Percentiles rank a stretch among this genome's conserved stretches.
Evolutionary conservation across 53 echinoderm and acorn worm species (phyloP).

Genomic region (Holothuria scabra): DNA sequence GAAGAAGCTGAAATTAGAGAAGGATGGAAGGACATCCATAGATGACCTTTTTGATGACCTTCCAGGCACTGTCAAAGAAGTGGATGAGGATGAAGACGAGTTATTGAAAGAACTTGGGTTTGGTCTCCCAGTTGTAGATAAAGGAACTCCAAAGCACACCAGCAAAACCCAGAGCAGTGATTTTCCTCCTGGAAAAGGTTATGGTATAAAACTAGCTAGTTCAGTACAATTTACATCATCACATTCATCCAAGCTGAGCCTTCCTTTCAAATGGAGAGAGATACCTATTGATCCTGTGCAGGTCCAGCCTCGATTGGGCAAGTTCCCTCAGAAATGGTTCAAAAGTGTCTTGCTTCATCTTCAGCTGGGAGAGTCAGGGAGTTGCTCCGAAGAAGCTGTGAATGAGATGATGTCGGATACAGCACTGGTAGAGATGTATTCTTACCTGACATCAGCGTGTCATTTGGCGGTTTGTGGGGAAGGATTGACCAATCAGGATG

Average conservation of each 20-base stretch:
- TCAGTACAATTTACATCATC: slow-evolving; percentile 86
- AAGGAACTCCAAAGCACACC: slow-evolving; percentile 45
- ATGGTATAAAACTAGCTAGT: slow-evolving; percentile 65
- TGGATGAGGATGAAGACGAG: slow-evolving; percentile 79
- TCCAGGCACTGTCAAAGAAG: slow-evolving; percentile 27
- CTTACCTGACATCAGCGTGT: slow-evolving; percentile 85
- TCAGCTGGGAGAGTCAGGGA: slow-evolving; percentile 55
- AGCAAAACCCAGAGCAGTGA: slow-evolving; percentile 11
- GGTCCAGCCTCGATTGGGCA: slow-evolving; percentile 61
- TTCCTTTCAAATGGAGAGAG: slow-evolving; percentile 96
- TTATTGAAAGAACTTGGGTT: slow-evolving; percentile 82
- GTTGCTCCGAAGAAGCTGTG: slow-evolving; percentile 62
- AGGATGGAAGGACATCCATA: not conserved
- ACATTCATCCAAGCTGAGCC: slow-evolving; percentile 90
- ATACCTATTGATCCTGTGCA: slow-evolving; percentile 76
- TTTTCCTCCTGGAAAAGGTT: not conserved
- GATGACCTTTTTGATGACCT: slow-evolving; percentile 35
- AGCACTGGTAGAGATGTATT: slow-evolving; percentile 87
- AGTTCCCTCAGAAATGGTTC: slow-evolving; percentile 91
- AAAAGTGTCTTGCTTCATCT: slow-evolving; percentile 71
- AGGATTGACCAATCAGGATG: slow-evolving; percentile 61
- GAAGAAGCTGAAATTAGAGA: slow-evolving; percentile 42
- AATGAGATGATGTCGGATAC: slow-evolving; percentile 73
- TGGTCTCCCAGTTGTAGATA: slow-evolving; percentile 79
- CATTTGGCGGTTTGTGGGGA: slow-evolving; percentile 77